Percentiles rank a stretch among this genome's conserved stretches.
phyloP scores from a whole-genome alignment of 2,797 vertebrate genomes.

The Cephalopachus bancanus region DNA sequence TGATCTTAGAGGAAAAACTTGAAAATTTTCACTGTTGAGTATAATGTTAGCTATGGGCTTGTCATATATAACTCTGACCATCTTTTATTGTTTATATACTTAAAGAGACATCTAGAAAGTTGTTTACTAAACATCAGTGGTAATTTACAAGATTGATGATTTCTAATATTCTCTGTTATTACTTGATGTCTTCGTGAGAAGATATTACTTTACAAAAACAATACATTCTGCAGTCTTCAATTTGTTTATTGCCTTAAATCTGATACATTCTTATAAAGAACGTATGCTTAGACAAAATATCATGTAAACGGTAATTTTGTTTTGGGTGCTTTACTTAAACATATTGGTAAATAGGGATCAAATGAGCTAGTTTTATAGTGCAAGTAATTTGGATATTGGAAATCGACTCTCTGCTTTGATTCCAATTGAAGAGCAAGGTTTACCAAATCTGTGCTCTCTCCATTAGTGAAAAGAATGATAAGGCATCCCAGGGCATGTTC shows the following conservation, averaged over 20 bases:
- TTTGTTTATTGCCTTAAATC: background rate
- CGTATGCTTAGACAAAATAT: slow-evolving; percentile 46
- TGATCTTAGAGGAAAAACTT: background rate
- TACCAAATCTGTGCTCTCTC: background rate
- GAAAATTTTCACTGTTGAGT: background rate
- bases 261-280: slow-evolving; percentile 24
- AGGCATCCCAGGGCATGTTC: slow-evolving; percentile 9
- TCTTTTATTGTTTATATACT: background rate
- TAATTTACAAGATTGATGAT: background rate
- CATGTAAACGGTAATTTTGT: slow-evolving; percentile 15
- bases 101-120: background rate
- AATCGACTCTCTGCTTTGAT: slow-evolving; percentile 56
- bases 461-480: background rate
- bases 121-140: background rate
- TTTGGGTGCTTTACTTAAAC: slow-evolving; percentile 44
- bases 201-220: background rate
- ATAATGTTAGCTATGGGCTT: background rate
- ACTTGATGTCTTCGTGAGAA: slow-evolving; percentile 8
- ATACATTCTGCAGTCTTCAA: background rate
- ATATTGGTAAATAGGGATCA: background rate
- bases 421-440: background rate
- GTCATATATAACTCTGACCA: background rate
- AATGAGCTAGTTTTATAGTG: background rate
- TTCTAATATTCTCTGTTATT: background rate
- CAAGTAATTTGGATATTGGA: slow-evolving; percentile 41